Conservation (phyloP, 2,797 vertebrate genomes). For the Sebastes ruberrimus region DNA sequence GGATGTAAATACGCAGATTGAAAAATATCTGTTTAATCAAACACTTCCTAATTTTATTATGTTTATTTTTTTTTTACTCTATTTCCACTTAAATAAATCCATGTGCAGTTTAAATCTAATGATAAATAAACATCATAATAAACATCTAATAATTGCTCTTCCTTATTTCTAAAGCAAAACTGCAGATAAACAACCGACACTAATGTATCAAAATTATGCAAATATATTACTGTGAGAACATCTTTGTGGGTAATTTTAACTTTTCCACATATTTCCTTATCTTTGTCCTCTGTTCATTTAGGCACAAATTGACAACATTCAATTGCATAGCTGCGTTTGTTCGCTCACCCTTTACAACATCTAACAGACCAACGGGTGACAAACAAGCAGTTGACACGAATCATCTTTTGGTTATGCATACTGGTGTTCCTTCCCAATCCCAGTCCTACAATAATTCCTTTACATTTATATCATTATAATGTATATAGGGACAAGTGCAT, state of each 20-base stretch:
- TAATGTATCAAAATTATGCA: background rate
- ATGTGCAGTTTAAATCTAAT: background rate
- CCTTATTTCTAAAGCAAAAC: background rate
- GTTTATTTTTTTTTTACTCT: background rate
- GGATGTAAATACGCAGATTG: background rate
- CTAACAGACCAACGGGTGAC: background rate
- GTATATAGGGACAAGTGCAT: background rate
- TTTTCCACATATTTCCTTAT: slow-evolving; percentile 2
- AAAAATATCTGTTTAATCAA: background rate
- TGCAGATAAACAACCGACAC: background rate
- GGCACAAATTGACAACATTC: slow-evolving; percentile 9
- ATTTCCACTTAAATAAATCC: background rate
- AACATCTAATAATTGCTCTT: background rate
- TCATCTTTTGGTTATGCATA: background rate
- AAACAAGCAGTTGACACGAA: slow-evolving; percentile 10
- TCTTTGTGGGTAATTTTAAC: background rate
- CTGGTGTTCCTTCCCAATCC: background rate
- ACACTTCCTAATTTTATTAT: background rate
- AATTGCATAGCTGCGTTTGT: background rate
- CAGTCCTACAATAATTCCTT: background rate
- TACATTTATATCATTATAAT: background rate
- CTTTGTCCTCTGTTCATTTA: background rate
- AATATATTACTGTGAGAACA: background rate
- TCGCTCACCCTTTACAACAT: background rate
- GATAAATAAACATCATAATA: no score